Percentiles rank a stretch among this genome's conserved stretches.
Evolutionary conservation across 1,140 invertebrate species (phyloP).

Genomic region (Druon quercuslanigerum): DNA sequence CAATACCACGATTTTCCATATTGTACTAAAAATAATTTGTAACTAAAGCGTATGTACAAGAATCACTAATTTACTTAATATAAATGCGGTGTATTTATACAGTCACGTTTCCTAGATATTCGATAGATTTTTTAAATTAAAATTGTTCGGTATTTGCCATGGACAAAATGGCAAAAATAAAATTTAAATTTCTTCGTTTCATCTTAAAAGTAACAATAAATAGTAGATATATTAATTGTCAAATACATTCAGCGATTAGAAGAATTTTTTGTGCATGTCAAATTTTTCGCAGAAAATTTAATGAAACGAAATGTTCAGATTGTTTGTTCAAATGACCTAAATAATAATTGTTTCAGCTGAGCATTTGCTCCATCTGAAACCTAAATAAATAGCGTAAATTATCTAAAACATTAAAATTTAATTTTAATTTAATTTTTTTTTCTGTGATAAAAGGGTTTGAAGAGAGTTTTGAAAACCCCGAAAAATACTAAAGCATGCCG

Average conservation of each 20-base stretch:
- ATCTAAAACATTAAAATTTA: neutral
- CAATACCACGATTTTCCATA: neutral
- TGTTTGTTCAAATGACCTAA: neutral
- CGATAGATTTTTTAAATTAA: neutral
- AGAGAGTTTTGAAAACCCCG: neutral
- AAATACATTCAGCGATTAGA: neutral
- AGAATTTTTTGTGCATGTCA: neutral
- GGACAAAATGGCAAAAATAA: neutral
- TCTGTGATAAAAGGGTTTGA: no score
- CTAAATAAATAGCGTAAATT: constrained; percentile 2
- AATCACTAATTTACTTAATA: constrained; percentile 6
- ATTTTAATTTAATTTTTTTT: neutral
- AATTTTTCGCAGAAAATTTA: neutral
- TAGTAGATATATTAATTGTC: neutral
- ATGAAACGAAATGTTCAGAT: neutral
- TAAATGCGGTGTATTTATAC: neutral
- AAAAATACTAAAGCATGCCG: neutral
- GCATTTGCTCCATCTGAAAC: neutral
- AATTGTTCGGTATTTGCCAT: no score
- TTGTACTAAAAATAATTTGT: constrained; percentile 16
- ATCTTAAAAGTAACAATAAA: neutral
- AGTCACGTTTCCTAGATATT: neutral
- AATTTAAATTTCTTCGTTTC: no score
- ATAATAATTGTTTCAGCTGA: neutral
- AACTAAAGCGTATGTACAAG: constrained; percentile 20